A percentile compares a stretch with the other conserved stretches of the same genome.
Conservation (phyloP, 2,888 invertebrate genomes). For the Lepetodrilus schrolli region DNA sequence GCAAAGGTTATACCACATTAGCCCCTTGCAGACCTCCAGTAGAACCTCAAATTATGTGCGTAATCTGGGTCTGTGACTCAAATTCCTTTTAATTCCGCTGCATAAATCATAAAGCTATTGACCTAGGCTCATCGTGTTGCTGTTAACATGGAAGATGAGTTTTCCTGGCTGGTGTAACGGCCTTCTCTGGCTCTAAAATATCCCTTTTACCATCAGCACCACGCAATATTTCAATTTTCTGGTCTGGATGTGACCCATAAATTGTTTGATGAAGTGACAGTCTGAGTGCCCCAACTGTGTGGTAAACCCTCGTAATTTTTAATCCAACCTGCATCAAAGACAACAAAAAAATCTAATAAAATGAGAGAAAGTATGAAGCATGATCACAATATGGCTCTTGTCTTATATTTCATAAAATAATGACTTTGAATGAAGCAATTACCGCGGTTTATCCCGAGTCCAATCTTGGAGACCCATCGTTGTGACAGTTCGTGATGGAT, state of each 20-base stretch:
- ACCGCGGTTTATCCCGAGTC: slow-evolving; percentile 25
- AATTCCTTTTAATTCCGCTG: slow-evolving; percentile 12
- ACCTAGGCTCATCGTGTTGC: background rate
- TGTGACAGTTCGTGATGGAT: slow-evolving; percentile 24
- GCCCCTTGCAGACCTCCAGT: background rate
- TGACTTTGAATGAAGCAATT: slow-evolving; percentile 29
- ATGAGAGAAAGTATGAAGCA: background rate
- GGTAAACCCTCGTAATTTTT: background rate
- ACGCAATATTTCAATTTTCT: slow-evolving; percentile 29
- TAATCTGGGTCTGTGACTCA: background rate
- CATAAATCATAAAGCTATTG: slow-evolving; percentile 25
- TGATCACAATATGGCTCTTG: slow-evolving; percentile 28
- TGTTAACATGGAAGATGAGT: background rate
- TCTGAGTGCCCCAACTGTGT: background rate
- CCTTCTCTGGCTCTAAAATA: slow-evolving; percentile 13
- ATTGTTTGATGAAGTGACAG: slow-evolving; percentile 23
- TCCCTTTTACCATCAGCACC: background rate
- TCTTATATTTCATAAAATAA: slow-evolving; percentile 39
- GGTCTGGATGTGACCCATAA: slow-evolving; percentile 12
- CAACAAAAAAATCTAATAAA: slow-evolving; percentile 18
- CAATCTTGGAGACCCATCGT: background rate
- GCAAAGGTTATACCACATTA: too few relatives aligned
- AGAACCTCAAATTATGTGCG: slow-evolving; percentile 12
- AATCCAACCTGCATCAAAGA: slow-evolving; percentile 8
- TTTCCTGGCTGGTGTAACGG: background rate